phyloP scores from a whole-genome alignment of 2,888 invertebrate species.

The Eupsilia transversa region DNA sequence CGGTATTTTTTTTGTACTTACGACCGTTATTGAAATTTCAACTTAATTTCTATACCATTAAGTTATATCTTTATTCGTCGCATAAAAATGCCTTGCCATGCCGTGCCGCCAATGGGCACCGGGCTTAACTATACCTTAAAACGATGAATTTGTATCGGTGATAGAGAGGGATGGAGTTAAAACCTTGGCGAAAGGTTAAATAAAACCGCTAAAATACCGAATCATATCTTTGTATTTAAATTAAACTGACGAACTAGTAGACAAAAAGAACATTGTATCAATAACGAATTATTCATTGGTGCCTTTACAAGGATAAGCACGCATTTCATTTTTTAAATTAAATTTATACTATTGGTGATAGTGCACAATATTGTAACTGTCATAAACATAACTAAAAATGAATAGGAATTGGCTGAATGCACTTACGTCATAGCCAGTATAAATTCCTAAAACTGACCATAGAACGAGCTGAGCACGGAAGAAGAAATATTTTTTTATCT shows the following conservation, averaged over 20 bases:
- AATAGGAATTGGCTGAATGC: not conserved
- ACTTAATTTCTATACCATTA: too few species aligned
- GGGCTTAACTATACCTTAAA: too few species aligned
- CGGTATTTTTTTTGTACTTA: too few species aligned
- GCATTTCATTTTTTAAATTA: slow-evolving; percentile 17
- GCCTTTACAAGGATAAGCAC: slow-evolving; percentile 48
- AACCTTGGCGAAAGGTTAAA: not conserved
- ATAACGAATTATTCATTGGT: slow-evolving; percentile 50
- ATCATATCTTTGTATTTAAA: slow-evolving; percentile 67
- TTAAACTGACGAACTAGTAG: slow-evolving; percentile 63
- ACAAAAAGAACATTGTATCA: slow-evolving; percentile 55
- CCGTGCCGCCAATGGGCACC: too few species aligned
- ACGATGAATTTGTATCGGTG: not conserved
- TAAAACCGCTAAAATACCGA: slow-evolving; percentile 58
- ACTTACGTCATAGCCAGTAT: not conserved
- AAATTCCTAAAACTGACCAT: not conserved
- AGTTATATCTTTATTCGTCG: too few species aligned
- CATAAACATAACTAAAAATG: not conserved
- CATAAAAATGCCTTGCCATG: too few species aligned
- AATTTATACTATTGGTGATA: slow-evolving; percentile 29
- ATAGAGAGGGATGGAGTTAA: too few species aligned
- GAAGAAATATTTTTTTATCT: not conserved
- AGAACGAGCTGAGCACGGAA: not conserved
- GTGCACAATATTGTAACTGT: slow-evolving; percentile 51
- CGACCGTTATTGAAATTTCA: too few species aligned